Percentiles rank a stretch among this genome's conserved stretches.
Conservation (phyloP, 2,888 invertebrate genomes). For the Eurytoma californica region DNA sequence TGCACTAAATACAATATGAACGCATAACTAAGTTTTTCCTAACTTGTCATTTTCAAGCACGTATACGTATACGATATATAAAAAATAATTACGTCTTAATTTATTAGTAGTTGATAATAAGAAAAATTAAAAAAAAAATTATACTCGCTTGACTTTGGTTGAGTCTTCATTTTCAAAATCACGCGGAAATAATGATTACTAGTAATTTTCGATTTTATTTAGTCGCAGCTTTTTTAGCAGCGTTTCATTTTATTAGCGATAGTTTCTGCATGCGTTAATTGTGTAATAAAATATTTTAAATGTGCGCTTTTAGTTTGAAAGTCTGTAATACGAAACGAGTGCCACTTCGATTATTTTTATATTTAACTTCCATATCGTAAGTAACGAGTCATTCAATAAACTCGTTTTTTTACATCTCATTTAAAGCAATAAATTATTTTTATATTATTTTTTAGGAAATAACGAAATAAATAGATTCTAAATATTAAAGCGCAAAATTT, state of each 20-base stretch:
- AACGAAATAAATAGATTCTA: not conserved
- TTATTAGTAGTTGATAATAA: not conserved
- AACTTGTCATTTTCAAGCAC: constrained; percentile 36
- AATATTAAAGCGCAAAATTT: not conserved
- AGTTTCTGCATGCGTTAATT: not conserved
- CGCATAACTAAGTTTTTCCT: constrained; percentile 54
- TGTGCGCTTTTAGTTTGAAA: not conserved
- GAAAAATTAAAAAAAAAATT: not conserved
- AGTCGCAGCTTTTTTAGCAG: not conserved
- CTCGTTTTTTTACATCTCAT: constrained; percentile 31
- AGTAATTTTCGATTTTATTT: not conserved
- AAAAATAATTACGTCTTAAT: constrained; percentile 11
- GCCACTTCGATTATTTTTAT: constrained; percentile 41
- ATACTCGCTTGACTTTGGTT: constrained; percentile 6
- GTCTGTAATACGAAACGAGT: constrained; percentile 13
- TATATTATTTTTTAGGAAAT: constrained; percentile 20
- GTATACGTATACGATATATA: constrained; percentile 32
- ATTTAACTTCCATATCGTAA: constrained; percentile 40
- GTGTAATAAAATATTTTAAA: not conserved
- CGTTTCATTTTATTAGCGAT: constrained; percentile 1
- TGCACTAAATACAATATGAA: constrained; percentile 59
- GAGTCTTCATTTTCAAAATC: not conserved
- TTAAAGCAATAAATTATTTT: constrained; percentile 50
- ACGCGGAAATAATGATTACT: not conserved
- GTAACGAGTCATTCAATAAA: constrained; percentile 24